phyloP scores from a whole-genome alignment of 2,113 vertebrate genomes.

The Thamnaconus septentrionalis region DNA sequence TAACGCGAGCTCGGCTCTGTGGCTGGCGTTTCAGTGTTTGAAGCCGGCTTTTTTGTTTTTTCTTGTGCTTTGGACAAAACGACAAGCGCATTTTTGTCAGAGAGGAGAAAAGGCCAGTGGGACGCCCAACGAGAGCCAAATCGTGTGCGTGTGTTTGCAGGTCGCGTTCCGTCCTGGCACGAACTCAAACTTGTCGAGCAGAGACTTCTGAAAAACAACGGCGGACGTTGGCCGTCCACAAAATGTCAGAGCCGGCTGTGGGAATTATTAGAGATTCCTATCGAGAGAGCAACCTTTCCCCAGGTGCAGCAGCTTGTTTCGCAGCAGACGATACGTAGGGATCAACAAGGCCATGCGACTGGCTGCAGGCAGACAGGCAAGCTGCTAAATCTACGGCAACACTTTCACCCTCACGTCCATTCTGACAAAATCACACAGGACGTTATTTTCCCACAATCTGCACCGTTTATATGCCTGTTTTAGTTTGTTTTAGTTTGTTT shows the following conservation, averaged over 20 bases:
- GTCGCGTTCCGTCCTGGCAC: too few relatives aligned
- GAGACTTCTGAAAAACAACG: constrained; percentile 15
- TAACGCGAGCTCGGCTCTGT: background rate
- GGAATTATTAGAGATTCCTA: constrained; percentile 53
- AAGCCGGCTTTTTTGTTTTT: too few relatives aligned
- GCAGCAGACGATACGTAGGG: constrained; percentile 28
- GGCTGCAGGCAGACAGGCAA: constrained; percentile 44
- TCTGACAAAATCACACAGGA: too few relatives aligned
- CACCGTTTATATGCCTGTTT: background rate
- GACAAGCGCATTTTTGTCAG: too few relatives aligned
- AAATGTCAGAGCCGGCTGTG: constrained; percentile 69
- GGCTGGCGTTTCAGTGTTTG: background rate
- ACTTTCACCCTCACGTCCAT: constrained; percentile 4
- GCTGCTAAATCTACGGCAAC: constrained; percentile 5
- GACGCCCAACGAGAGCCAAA: too few relatives aligned
- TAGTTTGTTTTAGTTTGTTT: background rate
- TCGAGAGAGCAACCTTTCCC: constrained; percentile 55
- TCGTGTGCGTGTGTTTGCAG: too few relatives aligned
- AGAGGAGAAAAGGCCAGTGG: too few relatives aligned
- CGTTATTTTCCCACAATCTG: background rate
- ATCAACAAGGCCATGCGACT: constrained; percentile 61
- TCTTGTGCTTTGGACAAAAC: too few relatives aligned
- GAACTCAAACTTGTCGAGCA: too few relatives aligned
- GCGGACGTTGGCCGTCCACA: constrained; percentile 27
- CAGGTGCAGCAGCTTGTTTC: constrained; percentile 48